A percentile compares a stretch with the other conserved stretches of the same genome.
Conservation (phyloP, 2,888 invertebrate genomes). For the Mythimna pallens region DNA sequence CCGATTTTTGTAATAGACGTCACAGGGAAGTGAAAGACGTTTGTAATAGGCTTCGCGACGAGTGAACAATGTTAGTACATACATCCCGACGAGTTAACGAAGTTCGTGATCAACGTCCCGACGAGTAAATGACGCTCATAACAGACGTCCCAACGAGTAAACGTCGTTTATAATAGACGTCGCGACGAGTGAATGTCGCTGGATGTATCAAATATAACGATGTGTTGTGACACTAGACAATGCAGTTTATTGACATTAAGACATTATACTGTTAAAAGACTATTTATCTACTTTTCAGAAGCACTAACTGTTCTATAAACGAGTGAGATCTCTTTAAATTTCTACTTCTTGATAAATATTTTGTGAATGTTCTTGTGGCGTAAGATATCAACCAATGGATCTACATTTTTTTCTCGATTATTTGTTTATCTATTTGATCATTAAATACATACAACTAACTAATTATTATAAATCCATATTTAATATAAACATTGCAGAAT, state of each 20-base stretch:
- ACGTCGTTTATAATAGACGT: slow-evolving; percentile 31
- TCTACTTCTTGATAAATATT: slow-evolving; percentile 53
- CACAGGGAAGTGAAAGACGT: background rate
- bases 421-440: background rate
- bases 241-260: slow-evolving; percentile 46
- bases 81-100: background rate
- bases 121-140: slow-evolving; percentile 4
- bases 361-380: slow-evolving; percentile 43
- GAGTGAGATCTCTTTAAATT: slow-evolving; percentile 53
- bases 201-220: slow-evolving; percentile 2
- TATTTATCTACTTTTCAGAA: slow-evolving; percentile 42
- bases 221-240: slow-evolving; percentile 48
- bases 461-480: background rate
- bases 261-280: slow-evolving; percentile 38
- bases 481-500: background rate
- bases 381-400: slow-evolving; percentile 15
- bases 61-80: background rate
- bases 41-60: slow-evolving; percentile 43
- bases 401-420: too few relatives aligned
- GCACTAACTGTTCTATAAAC: slow-evolving; percentile 50
- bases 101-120: slow-evolving; percentile 2
- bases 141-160: background rate
- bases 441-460: background rate
- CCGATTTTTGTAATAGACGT: slow-evolving; percentile 1
- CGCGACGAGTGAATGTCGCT: slow-evolving; percentile 32